These are phyloP conservation scores for Glaucopsyche alexis DNA, from an alignment of 2,888 invertebrate species.

Conservation along the genomic window DNA sequence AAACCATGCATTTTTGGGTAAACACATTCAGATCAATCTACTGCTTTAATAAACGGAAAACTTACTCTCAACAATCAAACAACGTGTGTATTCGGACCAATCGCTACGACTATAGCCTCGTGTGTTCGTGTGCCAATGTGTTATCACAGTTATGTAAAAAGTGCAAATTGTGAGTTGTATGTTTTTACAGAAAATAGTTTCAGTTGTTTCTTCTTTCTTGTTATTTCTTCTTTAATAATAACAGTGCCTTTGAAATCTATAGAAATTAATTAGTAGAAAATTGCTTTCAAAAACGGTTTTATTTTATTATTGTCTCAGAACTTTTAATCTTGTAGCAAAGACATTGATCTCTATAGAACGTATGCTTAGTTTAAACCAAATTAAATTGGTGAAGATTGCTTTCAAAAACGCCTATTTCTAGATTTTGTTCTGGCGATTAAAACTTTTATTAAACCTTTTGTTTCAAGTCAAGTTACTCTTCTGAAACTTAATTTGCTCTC, in stretches of 20 bases:
- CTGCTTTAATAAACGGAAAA: constrained; percentile 16
- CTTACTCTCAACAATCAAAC: constrained; percentile 22
- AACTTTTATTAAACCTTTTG: not conserved
- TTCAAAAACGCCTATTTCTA: constrained; percentile 3
- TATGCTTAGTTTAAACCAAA: not conserved
- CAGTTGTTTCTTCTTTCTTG: not conserved
- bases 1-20: constrained; percentile 27
- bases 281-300: not conserved
- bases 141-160: constrained; percentile 14
- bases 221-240: not conserved
- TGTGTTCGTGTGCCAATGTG: constrained; percentile 7
- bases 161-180: constrained; percentile 12
- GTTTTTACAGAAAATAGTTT: not conserved
- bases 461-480: not conserved
- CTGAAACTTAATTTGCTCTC: not conserved
- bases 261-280: not conserved
- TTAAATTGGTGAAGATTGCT: not conserved
- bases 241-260: not conserved
- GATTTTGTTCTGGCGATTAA: not conserved
- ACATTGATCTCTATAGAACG: not conserved
- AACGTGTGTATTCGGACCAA: constrained; percentile 9
- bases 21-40: constrained; percentile 23
- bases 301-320: not conserved
- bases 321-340: not conserved
- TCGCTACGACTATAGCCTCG: constrained; percentile 5